These are phyloP conservation scores for Alentia gelatinosa DNA, from an alignment of 2,888 invertebrate species.

Conservation along the genomic window DNA sequence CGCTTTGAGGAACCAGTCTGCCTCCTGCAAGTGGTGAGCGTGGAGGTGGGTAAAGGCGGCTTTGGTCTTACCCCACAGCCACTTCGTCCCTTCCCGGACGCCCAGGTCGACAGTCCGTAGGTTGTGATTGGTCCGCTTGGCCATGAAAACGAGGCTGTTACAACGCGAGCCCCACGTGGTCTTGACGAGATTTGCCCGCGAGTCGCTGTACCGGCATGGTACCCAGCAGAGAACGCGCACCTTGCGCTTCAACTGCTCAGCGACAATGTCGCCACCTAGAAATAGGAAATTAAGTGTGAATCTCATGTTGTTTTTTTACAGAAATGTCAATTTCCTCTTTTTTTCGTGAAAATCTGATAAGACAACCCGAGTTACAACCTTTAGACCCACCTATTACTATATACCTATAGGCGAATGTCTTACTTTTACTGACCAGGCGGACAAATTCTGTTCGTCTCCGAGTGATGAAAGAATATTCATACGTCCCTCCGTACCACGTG, in stretches of 20 bases:
- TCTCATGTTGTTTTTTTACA: no score
- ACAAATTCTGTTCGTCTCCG: no score
- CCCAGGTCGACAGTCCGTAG: neutral
- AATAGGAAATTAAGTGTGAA: no score
- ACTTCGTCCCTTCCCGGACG: constrained; percentile 70
- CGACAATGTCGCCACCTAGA: no score
- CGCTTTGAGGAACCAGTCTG: constrained; percentile 98
- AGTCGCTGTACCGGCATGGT: neutral
- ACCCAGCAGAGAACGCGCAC: neutral
- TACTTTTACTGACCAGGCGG: no score
- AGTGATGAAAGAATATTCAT: no score
- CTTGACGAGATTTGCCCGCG: neutral
- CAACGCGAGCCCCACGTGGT: constrained; percentile 84
- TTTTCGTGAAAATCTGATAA: no score
- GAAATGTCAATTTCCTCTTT: no score
- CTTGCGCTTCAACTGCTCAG: neutral
- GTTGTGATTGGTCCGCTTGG: constrained; percentile 82
- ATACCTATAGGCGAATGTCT: no score
- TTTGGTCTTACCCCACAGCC: constrained; percentile 98
- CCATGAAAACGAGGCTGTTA: neutral
- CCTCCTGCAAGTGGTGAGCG: constrained; percentile 84
- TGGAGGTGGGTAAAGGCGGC: constrained; percentile 94
- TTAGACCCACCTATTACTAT: no score
- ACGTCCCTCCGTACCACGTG: no score
- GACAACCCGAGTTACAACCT: no score